A percentile compares a stretch with the other conserved stretches of the same genome.
Evolutionary conservation across 2,113 vertebrate species (phyloP).

Genomic region (Cairina moschata): DNA sequence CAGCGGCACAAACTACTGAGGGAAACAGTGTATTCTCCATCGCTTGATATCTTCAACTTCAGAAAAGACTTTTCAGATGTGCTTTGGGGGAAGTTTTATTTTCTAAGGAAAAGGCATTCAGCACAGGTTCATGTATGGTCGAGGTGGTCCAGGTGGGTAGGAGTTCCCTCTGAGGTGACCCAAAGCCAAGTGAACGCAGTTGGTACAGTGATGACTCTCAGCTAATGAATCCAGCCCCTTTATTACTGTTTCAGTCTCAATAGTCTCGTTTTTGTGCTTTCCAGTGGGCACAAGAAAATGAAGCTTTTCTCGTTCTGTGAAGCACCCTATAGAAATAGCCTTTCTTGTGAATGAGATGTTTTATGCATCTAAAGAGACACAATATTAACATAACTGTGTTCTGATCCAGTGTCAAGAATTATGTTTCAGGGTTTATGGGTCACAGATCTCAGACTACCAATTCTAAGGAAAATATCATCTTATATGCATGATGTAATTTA

Average conservation of each 20-base stretch:
- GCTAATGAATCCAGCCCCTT: not conserved
- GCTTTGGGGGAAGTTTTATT: not conserved
- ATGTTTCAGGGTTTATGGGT: not conserved
- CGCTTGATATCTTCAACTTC: not conserved
- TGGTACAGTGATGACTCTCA: not conserved
- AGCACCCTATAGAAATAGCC: not conserved
- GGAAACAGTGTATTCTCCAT: not conserved
- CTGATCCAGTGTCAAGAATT: not conserved
- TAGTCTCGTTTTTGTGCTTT: not conserved
- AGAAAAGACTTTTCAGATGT: not conserved
- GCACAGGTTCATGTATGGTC: not conserved
- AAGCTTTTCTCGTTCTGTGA: not conserved
- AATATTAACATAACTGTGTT: not conserved
- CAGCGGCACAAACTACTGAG: conserved; percentile 19
- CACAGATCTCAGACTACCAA: not conserved
- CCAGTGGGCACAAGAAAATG: not conserved
- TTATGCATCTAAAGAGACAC: not conserved
- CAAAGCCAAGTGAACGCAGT: not conserved
- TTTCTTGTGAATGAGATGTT: not conserved
- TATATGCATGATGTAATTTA: not conserved
- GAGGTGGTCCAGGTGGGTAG: not conserved
- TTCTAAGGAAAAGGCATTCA: not conserved
- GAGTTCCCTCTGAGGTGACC: not conserved
- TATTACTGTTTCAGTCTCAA: not conserved
- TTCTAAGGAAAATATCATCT: not conserved